Base-by-base conservation (phyloP, 2,797 vertebrate species). In the Pyrocephalus nanus region DNA sequence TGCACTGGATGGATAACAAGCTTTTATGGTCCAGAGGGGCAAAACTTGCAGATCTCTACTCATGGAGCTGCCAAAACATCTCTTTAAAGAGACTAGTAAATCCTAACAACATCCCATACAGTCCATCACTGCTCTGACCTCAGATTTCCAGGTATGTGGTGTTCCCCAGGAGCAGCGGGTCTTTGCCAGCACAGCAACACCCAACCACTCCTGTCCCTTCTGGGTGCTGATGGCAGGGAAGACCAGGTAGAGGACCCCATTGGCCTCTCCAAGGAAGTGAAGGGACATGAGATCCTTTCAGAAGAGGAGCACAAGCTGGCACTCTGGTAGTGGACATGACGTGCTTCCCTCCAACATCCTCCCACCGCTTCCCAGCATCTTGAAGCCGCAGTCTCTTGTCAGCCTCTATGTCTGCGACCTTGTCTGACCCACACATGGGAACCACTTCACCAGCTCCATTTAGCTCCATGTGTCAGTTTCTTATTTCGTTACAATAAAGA, bases 381-480 rank as follows among this genome's bases (percentile, higher is more conserved):
- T 11, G 8, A 40, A 83, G 16, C 15, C 69, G 47, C 53, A 70
- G 12, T 34, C 14, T 62, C 38, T 57, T 55, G 8, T 14, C 38
- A 78, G 62, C 26, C 4, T 67, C 48, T 65, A 0, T 29, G 15
- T 58, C 66, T 77, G 34, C 25, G 70, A 1, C 29, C 19, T 53
- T 4, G 5, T 42, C 66, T 76, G 70, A 90, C 9, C 20, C 4
- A 1, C 14, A 15, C 12, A 8, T 2, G 2, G 65, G 25, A 88
- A 42, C 27, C 13, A 11, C 30, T 60, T 70, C 8, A 3, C 30
- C 4, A 12, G 6, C 53, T 78, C 34, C 6, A 1, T 77, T 83
- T 50, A 43, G 8, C 16, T 70, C 21, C 30, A 20, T 1, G 0
- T 15, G 27, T 76, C 2, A 1, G 15, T 61, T 61, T 64, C 26